These are phyloP conservation scores for Orgyia antiqua DNA, from an alignment of 2,888 invertebrate genomes.

Conservation along the genomic window DNA sequence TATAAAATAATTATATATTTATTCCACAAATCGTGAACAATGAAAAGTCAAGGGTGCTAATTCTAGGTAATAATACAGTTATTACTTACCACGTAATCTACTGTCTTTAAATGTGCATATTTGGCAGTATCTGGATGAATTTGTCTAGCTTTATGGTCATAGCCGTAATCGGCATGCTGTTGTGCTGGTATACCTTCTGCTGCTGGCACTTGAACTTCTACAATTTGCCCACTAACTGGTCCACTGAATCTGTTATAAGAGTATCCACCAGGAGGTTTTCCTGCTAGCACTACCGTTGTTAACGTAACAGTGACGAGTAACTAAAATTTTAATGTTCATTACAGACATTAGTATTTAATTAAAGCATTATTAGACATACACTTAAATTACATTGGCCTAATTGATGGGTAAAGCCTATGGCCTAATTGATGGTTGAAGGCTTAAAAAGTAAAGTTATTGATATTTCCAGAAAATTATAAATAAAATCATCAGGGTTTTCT, in stretches of 20 bases:
- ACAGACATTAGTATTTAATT: neutral
- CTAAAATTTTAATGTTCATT: slow-evolving; percentile 41
- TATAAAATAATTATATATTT: slow-evolving; percentile 36
- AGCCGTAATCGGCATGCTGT: slow-evolving; percentile 71
- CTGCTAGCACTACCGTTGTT: slow-evolving; percentile 38
- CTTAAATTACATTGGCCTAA: too few relatives aligned
- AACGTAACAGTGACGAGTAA: slow-evolving; percentile 40
- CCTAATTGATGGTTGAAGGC: too few relatives aligned
- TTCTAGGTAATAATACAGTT: too few relatives aligned
- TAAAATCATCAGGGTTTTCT: too few relatives aligned
- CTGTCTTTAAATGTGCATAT: slow-evolving; percentile 74
- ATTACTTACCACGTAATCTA: slow-evolving; percentile 83
- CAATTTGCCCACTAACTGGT: slow-evolving; percentile 83
- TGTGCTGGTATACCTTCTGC: slow-evolving; percentile 59
- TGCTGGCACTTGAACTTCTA: slow-evolving; percentile 75
- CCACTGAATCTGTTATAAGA: slow-evolving; percentile 86
- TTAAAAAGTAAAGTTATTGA: too few relatives aligned
- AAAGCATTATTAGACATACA: too few relatives aligned
- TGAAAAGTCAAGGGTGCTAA: too few relatives aligned
- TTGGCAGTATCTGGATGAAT: slow-evolving; percentile 68
- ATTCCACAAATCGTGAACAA: too few relatives aligned
- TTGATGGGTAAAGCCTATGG: too few relatives aligned
- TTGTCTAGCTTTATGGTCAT: slow-evolving; percentile 64
- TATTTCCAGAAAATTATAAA: too few relatives aligned
- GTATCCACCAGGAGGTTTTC: slow-evolving; percentile 74